Evolutionary conservation across 2,113 vertebrate genomes (phyloP).

Genomic region (Pleuronectes platessa): DNA sequence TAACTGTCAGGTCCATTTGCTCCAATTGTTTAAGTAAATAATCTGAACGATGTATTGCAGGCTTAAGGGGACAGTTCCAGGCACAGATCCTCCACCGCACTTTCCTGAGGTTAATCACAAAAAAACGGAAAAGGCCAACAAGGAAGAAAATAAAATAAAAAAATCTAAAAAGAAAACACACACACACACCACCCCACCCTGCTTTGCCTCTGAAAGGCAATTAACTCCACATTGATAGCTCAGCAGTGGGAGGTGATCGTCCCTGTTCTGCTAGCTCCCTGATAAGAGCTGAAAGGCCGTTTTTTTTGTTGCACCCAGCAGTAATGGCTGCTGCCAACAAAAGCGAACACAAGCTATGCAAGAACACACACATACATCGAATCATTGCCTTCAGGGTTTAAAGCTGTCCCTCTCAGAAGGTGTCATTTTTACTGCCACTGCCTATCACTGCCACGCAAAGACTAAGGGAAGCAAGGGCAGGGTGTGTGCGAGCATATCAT

Average conservation of each 20-base stretch:
- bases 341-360: constrained; percentile 10
- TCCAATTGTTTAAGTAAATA: constrained; percentile 53
- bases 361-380: constrained; percentile 5
- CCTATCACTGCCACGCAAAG: constrained; percentile 55
- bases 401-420: constrained; percentile 58
- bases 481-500: constrained; percentile 2
- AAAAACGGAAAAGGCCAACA: neutral
- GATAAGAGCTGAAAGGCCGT: constrained; percentile 70
- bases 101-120: constrained; percentile 19
- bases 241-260: constrained; percentile 72
- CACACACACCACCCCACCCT: neutral
- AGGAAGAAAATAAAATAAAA: neutral
- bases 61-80: constrained; percentile 12
- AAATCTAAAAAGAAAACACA: constrained; percentile 7
- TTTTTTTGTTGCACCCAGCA: constrained; percentile 11
- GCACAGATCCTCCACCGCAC: neutral
- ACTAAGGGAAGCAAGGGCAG: constrained; percentile 14
- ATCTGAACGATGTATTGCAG: constrained; percentile 55
- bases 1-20: constrained; percentile 54
- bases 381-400: constrained; percentile 48
- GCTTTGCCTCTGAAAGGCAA: constrained; percentile 67
- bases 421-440: constrained; percentile 55
- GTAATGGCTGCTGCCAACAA: constrained; percentile 26
- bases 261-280: constrained; percentile 58
- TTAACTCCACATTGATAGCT: constrained; percentile 75